These are phyloP conservation scores for Plumapathes pennacea DNA, from an alignment of 92 coral and sea anemone species.

Conservation along the genomic window DNA sequence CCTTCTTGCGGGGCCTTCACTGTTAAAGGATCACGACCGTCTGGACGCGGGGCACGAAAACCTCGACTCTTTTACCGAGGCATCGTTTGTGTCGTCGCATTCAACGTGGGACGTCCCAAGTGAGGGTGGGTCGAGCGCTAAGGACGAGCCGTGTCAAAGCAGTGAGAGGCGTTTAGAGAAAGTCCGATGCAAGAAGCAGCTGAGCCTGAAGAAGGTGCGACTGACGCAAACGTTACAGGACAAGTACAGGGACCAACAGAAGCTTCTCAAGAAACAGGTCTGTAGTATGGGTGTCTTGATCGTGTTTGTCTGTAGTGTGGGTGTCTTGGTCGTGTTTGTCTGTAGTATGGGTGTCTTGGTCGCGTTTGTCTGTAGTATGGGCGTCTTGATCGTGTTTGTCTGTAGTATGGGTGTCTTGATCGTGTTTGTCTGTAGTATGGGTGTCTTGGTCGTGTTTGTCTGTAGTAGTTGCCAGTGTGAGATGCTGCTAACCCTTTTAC, in stretches of 20 bases:
- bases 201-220: conserved; percentile 58
- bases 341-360: no score
- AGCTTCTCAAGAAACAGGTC: conserved; percentile 3
- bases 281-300: neutral
- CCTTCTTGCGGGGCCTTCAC: conserved; percentile 81
- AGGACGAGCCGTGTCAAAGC: no score
- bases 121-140: conserved; percentile 4
- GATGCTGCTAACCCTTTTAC: no score
- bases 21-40: conserved; percentile 53
- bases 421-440: no score
- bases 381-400: no score
- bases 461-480: no score
- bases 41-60: conserved; percentile 34
- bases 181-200: conserved; percentile 50
- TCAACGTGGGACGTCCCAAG: neutral
- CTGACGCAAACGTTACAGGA: conserved; percentile 66
- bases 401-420: no score
- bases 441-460: no score
- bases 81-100: conserved; percentile 69
- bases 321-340: no score
- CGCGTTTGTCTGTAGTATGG: no score
- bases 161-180: no score
- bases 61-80: conserved; percentile 73
- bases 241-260: conserved; percentile 81
- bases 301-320: neutral